These are phyloP conservation scores for Pseudomyrmex flavicornis DNA, from an alignment of 1,140 invertebrate species.

Conservation along the genomic window DNA sequence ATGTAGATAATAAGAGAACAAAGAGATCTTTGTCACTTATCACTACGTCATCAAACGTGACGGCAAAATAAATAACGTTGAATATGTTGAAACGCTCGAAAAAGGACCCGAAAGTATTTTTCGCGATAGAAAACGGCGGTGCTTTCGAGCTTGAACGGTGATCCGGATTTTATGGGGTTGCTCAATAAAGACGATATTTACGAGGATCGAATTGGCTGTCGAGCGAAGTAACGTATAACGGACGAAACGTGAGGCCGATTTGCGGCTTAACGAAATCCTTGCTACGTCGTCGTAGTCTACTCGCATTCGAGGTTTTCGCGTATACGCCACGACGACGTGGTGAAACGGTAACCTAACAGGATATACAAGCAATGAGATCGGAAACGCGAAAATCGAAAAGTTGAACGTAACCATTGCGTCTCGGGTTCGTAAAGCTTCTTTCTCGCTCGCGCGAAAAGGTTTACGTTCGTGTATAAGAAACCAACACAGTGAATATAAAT, in stretches of 20 bases:
- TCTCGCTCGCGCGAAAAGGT: background rate
- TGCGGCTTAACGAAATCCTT: slow-evolving; percentile 66
- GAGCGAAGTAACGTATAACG: slow-evolving; percentile 45
- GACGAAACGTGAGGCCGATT: slow-evolving; percentile 57
- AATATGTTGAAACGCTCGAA: slow-evolving; percentile 11
- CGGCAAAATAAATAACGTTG: slow-evolving; percentile 19
- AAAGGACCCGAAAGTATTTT: slow-evolving; percentile 1
- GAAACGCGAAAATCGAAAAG: slow-evolving; percentile 41
- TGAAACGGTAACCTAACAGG: slow-evolving; percentile 44
- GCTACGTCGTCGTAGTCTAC: slow-evolving; percentile 13
- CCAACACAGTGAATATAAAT: background rate
- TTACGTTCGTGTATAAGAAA: background rate
- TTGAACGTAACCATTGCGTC: background rate
- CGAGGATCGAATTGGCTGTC: slow-evolving; percentile 61
- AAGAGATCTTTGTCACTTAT: slow-evolving; percentile 17
- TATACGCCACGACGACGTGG: slow-evolving; percentile 34
- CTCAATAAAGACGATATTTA: slow-evolving; percentile 68
- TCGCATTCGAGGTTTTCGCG: slow-evolving; percentile 39
- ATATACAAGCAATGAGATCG: slow-evolving; percentile 52
- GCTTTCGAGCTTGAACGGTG: slow-evolving; percentile 40
- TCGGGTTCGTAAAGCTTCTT: slow-evolving; percentile 4
- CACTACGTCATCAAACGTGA: background rate
- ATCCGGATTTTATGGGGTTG: slow-evolving; percentile 62
- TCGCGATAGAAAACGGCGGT: slow-evolving; percentile 17
- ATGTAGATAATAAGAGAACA: background rate